Base-by-base conservation (phyloP, 2,797 vertebrate species). In the Rhyacichthys aspro region DNA sequence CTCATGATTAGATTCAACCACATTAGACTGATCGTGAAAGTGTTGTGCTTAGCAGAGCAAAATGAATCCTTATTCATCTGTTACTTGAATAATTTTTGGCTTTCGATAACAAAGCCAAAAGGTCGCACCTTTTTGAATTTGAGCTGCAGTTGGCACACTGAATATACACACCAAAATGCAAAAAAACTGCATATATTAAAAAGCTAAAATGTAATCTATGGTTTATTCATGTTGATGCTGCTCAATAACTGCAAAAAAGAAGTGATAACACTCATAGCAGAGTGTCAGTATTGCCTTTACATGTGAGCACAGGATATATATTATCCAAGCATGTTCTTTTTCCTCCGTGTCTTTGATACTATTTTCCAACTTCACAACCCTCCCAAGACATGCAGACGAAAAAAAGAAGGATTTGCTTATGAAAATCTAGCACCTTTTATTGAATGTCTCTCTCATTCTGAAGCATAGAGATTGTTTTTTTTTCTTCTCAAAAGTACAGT, bases 371-470 rank as follows among this genome's bases (percentile, higher is more conserved):
- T 75, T n/a, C n/a, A n/a, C n/a, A n/a, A 82, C 70, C 71, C 45
- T 55, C 61, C 45, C 61, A 55, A 54, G 64, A 78, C 50, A 49
- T 65, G 76, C 44, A 83, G 42, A 70, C 48, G 42, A 48, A 62
- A 67, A 82, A 85, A 74, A 53, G 63, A 79, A 67, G 63, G 69
- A 74, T 86, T 87, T 84, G 76, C 74, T 82, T 80, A 74, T 70
- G 60, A 81, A 81, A 85, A 75, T 79, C 76, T 72, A 79, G 32
- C 72, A 74, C 58, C 50, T 75, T 58, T 77, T 67, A 72, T 68
- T 76, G 43, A 76, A 64, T 70, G 34, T 70, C 69, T 76, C 38
- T 65, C 37, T 69, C 60, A 67, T 43, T 59, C 59, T 47, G 74
- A 79, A 73, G 72, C 62, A 67, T 34, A 43, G 55, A 46, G 66